Evolutionary conservation across 2,797 vertebrate species (phyloP).

Genomic region (Clarias pachynema): DNA sequence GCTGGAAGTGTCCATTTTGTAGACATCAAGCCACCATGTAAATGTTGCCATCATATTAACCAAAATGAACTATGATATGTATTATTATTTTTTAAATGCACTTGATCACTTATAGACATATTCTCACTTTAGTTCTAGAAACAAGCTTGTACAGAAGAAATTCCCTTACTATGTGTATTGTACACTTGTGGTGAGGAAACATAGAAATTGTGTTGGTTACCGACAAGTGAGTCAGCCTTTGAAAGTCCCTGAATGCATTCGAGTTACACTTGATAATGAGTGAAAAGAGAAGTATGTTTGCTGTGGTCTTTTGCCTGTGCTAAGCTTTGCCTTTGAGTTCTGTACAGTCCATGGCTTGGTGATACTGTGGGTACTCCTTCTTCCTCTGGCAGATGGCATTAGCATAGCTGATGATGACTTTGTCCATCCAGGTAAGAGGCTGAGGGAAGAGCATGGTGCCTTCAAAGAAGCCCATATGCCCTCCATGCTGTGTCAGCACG

Average conservation of each 20-base stretch:
- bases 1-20: background rate
- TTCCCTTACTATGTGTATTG: background rate
- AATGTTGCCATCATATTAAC: background rate
- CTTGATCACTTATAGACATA: background rate
- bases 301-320: constrained; percentile 8
- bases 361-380: constrained; percentile 77
- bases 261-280: background rate
- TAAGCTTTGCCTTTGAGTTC: constrained; percentile 43
- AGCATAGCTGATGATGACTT: constrained; percentile 90
- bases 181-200: background rate
- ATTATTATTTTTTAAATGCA: background rate
- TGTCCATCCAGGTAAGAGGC: constrained; percentile 97
- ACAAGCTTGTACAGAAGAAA: background rate
- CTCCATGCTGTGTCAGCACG: constrained; percentile 90
- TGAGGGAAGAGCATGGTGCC: constrained; percentile 91
- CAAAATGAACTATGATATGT: background rate
- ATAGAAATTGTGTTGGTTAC: constrained; percentile 1
- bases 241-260: constrained; percentile 10
- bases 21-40: background rate
- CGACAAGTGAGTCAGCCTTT: background rate
- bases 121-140: background rate
- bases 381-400: constrained; percentile 91
- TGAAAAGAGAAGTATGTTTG: background rate
- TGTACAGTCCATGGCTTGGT: constrained; percentile 40
- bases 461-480: constrained; percentile 97